Conservation (phyloP, 2,113 vertebrate genomes). For the Tursiops truncatus region DNA sequence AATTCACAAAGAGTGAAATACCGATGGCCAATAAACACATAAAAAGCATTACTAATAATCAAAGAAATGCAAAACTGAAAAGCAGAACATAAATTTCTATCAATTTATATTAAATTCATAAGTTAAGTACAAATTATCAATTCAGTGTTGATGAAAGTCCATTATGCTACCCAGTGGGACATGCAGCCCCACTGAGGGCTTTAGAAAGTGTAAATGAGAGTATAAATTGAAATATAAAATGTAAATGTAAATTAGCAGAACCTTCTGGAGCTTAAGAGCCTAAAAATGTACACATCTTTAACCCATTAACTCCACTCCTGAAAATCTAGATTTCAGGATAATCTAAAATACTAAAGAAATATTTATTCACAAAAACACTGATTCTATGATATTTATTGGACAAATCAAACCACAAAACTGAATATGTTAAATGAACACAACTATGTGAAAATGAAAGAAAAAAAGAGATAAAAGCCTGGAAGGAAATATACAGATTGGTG, state of each 20-base stretch:
- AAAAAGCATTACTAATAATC: not conserved
- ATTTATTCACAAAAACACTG: not conserved
- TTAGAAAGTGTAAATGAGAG: constrained; percentile 12
- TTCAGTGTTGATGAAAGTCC: constrained; percentile 23
- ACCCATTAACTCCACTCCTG: not conserved
- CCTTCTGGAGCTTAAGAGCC: not conserved
- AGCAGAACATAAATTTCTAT: not conserved
- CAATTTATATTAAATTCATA: not conserved
- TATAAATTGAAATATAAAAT: not conserved
- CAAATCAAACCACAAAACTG: not conserved
- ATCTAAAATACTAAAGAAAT: not conserved
- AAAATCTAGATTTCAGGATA: not conserved
- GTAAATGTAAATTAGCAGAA: constrained; percentile 15
- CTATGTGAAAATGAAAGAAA: not conserved
- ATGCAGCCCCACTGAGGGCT: not conserved
- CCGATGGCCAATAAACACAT: not conserved
- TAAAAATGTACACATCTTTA: not conserved
- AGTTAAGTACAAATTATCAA: constrained; percentile 38
- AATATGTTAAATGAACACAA: not conserved
- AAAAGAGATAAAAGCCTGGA: not conserved
- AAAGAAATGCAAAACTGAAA: constrained; percentile 4
- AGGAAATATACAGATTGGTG: not conserved
- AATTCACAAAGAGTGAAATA: not conserved
- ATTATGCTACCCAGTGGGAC: not conserved
- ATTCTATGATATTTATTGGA: not conserved